Conservation (phyloP, 2,797 vertebrate species). For the Pangasius mekongensis region DNA sequence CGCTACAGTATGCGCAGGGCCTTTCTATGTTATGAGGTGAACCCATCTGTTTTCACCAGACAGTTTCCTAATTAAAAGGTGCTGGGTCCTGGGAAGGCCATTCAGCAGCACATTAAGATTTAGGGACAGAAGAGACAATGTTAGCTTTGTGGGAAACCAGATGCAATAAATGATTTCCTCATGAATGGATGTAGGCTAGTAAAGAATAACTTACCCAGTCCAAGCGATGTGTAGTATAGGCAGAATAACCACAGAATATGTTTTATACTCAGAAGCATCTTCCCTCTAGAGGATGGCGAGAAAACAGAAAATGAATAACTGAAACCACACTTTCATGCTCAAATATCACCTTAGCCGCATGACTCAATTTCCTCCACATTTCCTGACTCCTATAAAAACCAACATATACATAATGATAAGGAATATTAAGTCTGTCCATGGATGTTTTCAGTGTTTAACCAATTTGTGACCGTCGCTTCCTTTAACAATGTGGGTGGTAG, state of each 20-base stretch:
- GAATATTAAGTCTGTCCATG: not conserved
- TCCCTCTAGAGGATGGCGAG: conserved; percentile 69
- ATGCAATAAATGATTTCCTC: conserved; percentile 10
- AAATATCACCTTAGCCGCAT: not conserved
- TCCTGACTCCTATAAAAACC: not conserved
- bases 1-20: conserved; percentile 60
- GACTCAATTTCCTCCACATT: not conserved
- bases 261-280: conserved; percentile 91
- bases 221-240: conserved; percentile 76
- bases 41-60: conserved; percentile 76
- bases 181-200: not conserved
- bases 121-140: conserved; percentile 22
- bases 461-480: conserved; percentile 52
- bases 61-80: conserved; percentile 77
- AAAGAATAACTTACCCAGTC: conserved; percentile 67
- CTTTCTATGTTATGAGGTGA: conserved; percentile 69
- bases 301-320: conserved; percentile 31
- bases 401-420: not conserved
- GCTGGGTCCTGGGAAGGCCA: conserved; percentile 54
- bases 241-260: conserved; percentile 89
- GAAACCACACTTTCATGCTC: not conserved
- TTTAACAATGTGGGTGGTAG: conserved; percentile 64
- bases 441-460: not conserved
- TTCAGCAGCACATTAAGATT: conserved; percentile 47
- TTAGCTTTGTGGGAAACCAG: conserved; percentile 47